Base-by-base conservation (phyloP, 2,113 vertebrate genomes). In the Oryzias woworae region DNA sequence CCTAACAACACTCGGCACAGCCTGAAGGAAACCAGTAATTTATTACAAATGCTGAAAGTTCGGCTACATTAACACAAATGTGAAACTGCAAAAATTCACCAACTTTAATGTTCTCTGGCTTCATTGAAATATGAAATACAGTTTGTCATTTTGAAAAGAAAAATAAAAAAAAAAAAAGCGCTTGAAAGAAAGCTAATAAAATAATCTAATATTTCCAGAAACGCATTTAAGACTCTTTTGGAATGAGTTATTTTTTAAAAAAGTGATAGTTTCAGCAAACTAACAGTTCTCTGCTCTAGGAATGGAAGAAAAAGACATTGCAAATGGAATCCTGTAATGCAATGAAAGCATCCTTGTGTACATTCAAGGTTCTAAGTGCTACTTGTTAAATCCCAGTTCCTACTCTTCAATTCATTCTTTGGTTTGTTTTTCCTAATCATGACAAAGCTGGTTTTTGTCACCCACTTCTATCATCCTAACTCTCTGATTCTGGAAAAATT, bases 21-120 rank as follows among this genome's bases (percentile, higher is more conserved):
- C 8, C 8, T 36, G 36, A 10, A 17, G 8, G 2, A 23, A 20
- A 3, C n/a, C 52, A 14, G 41, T 70, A 57, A 58, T 90, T 90
- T 90, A 87, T 88, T 86, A 64, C 60, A 83, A 69, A 69, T 67
- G 31, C 44, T 78, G 65, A 23, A 64, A 75, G 70, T 48, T 50
- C 55, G 26, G 58, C 56, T 66, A 71, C 48, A 45, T 78, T 28
- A 50, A 86, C 71, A 72, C 53, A 18, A 62, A 31, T 44, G 41
- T 64, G 58, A 50, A 4, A 44, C 49, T 10, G 41, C 47, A 48
- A 71, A 36, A 36, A 36, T 10, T 12, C 36, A 36, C 36, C 36
- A 36, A 36, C 36, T 12, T 36, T 12, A 10, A 36, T 60, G 56
- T 52, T 3, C 4, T 41, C 31, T 28, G 36, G 44, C 45, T 18